phyloP scores from a whole-genome alignment of 2,113 vertebrate genomes.

The Plecotus auritus region DNA sequence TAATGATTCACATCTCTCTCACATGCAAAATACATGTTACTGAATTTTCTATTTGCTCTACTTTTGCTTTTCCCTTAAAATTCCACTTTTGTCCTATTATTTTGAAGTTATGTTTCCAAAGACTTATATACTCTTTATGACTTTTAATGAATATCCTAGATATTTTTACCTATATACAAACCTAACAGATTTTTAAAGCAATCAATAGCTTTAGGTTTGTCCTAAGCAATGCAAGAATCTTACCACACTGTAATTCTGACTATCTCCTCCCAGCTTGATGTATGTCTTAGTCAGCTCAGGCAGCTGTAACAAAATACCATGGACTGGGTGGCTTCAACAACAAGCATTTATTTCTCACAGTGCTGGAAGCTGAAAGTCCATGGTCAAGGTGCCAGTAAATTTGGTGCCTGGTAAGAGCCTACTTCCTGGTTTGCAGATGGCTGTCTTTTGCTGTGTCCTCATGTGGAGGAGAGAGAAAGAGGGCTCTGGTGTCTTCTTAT shows the following conservation, averaged over 20 bases:
- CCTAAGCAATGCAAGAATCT: not conserved
- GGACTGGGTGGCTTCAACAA: not conserved
- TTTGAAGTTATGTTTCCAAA: not conserved
- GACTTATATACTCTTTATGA: not conserved
- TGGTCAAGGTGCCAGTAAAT: not conserved
- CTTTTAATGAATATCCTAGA: not conserved
- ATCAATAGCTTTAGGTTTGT: not conserved
- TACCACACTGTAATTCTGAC: not conserved
- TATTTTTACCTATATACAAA: not conserved
- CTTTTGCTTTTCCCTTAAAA: not conserved
- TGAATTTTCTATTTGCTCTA: not conserved
- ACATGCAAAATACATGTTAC: not conserved
- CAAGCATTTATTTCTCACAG: not conserved
- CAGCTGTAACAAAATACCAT: not conserved
- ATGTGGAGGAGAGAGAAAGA: not conserved
- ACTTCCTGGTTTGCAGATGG: not conserved
- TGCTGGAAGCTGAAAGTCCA: not conserved
- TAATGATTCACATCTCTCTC: not conserved
- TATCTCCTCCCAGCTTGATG: not conserved
- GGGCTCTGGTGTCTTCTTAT: not conserved
- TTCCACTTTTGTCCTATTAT: not conserved
- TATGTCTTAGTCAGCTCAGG: not conserved
- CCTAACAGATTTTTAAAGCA: not conserved
- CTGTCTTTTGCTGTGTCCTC: not conserved
- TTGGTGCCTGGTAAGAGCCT: not conserved